Evolutionary conservation across 2,113 vertebrate species (phyloP), one percentile per base, ranked within the genome.

Genomic region (Oxygymnocypris stewartii): DNA sequence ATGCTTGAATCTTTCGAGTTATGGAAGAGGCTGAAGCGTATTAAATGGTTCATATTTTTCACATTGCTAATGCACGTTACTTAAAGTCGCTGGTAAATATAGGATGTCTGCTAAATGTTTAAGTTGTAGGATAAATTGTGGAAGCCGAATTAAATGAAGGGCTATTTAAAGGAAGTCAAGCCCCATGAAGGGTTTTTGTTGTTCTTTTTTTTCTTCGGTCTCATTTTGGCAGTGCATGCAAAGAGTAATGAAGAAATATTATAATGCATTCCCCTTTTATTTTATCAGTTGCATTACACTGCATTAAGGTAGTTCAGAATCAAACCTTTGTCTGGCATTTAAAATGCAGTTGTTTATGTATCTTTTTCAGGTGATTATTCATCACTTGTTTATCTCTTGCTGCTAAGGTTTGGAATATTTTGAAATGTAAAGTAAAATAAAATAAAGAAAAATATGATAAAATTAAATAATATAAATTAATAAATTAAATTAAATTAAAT

Each of bases 41-140:
- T 89, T 88, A 77, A 75, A 90, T 88, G 57, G 47, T 47, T 75
- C 71, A 84, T 69, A 44, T 75, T 89, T 90, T 87, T 85, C 86
- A 87, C 91, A 91, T 86, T 75, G 77, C 84, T 88, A 85, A 86
- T 28, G 14, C 37, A 6, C 28, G 13, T 25, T 61, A 59, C 51
- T 79, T 37, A 61, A 23, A 61, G 37, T 59, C 23, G 3, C 40
- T 42, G 78, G 35, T 42, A 63, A 80, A 63, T 63, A 63, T n/a
- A n/a, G 35, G 37, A 61, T 23, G 57, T 42, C 78, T 80, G 35
- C 3, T 25, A 80, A 63, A 79, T 79, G 28, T 79, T 61, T 79
- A 25, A 14, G 54, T 16, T 80, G 12, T n/a, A 63, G 37, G 37
- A 49, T 47, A 12, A 76, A 76, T 49, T 76, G 42, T 76, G 13